A percentile compares a stretch with the other conserved stretches of the same genome.
phyloP scores from a whole-genome alignment of 2,797 vertebrate genomes.

The Taenioides sp. region DNA sequence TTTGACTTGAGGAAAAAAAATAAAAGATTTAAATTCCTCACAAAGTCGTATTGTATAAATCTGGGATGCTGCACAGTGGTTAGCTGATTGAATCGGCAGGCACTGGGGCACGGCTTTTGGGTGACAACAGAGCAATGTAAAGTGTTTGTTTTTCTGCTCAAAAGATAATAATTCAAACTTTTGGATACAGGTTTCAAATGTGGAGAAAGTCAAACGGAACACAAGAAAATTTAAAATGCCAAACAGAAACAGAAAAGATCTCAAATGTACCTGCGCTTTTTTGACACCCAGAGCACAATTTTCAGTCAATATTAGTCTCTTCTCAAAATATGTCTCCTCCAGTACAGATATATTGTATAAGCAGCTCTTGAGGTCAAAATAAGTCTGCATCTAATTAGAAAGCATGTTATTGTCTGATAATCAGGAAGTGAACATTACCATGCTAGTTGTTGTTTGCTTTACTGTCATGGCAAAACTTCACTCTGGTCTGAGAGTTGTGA shows the following conservation, averaged over 20 bases:
- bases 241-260: not conserved
- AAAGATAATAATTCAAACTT: constrained; percentile 20
- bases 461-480: too few species aligned
- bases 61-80: constrained; percentile 6
- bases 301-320: not conserved
- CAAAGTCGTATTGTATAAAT: not conserved
- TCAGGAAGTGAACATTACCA: too few species aligned
- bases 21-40: not conserved
- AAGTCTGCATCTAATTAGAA: too few species aligned
- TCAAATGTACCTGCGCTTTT: not conserved
- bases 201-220: constrained; percentile 23
- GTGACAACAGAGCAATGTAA: constrained; percentile 5
- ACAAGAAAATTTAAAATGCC: not conserved
- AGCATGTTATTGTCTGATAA: too few species aligned
- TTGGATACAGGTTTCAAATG: constrained; percentile 30
- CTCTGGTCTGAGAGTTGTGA: too few species aligned
- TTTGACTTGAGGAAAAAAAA: not conserved
- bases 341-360: too few species aligned
- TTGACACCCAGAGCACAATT: not conserved
- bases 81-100: constrained; percentile 11
- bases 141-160: constrained; percentile 13
- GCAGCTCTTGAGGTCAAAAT: too few species aligned
- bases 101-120: not conserved
- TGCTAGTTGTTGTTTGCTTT: too few species aligned
- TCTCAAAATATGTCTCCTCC: too few species aligned